Percentiles rank a stretch among this genome's conserved stretches.
These are phyloP conservation scores for Augiades crinisus DNA, from an alignment of 2,888 invertebrate species.

Conservation along the genomic window DNA sequence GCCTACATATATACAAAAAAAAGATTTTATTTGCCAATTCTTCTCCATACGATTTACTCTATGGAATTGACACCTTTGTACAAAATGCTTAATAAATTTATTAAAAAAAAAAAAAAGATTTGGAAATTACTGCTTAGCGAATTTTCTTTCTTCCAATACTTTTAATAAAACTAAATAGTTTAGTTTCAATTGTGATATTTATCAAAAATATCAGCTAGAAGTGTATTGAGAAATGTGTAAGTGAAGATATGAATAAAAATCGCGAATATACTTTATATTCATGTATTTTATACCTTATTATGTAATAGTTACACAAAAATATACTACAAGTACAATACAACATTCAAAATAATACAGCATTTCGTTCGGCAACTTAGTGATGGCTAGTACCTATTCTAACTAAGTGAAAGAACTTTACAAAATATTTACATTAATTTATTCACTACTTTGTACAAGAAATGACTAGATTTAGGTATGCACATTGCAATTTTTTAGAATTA, in stretches of 20 bases:
- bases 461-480: constrained; percentile 58
- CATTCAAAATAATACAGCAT: constrained; percentile 49
- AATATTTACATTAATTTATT: constrained; percentile 42
- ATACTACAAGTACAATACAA: constrained; percentile 56
- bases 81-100: too few relatives aligned
- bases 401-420: constrained; percentile 44
- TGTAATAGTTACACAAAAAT: constrained; percentile 64
- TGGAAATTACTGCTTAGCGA: too few relatives aligned
- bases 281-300: constrained; percentile 43
- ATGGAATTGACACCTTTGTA: too few relatives aligned
- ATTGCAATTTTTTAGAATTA: constrained; percentile 36
- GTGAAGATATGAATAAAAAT: neutral
- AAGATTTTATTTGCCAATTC: too few relatives aligned
- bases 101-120: too few relatives aligned
- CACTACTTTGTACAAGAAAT: constrained; percentile 72
- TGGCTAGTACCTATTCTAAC: constrained; percentile 38
- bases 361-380: constrained; percentile 36
- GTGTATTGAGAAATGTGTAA: too few relatives aligned
- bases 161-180: too few relatives aligned
- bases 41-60: too few relatives aligned
- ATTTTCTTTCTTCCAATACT: too few relatives aligned
- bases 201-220: too few relatives aligned
- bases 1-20: too few relatives aligned
- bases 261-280: constrained; percentile 36
- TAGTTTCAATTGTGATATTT: too few relatives aligned